A percentile compares a stretch with the other conserved stretches of the same genome.
These are phyloP conservation scores for Lycopodina hypogea DNA, from an alignment of 37 sponge, comb jelly and placozoan species.

Conservation along the genomic window DNA sequence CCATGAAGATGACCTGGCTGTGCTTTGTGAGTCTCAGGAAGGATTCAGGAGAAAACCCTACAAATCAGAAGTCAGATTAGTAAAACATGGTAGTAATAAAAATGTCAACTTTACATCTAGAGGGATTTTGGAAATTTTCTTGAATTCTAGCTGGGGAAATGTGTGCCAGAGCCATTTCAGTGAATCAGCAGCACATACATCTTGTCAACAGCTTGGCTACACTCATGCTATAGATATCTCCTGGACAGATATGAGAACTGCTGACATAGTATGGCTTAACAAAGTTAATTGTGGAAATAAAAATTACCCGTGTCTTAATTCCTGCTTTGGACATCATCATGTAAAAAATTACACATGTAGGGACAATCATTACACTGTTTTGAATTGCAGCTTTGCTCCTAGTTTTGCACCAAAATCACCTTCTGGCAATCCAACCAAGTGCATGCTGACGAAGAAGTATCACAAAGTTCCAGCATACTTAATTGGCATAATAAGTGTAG, in stretches of 20 bases:
- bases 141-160: conserved; percentile 9
- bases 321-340: background rate
- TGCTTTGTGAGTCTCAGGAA: background rate
- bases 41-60: background rate
- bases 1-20: conserved; percentile 12
- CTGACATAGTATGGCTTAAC: background rate
- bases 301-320: background rate
- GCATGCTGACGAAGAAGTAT: background rate
- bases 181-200: background rate
- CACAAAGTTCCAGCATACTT: background rate
- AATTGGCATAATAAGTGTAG: background rate
- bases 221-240: background rate
- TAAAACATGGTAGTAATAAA: background rate
- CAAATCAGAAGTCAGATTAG: conserved; percentile 15
- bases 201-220: conserved; percentile 19
- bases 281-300: background rate
- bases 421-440: conserved; percentile 1
- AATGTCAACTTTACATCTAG: background rate
- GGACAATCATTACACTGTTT: background rate
- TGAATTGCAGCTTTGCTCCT: conserved; percentile 1
- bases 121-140: conserved; percentile 3
- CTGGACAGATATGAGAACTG: background rate
- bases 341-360: background rate
- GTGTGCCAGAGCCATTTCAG: background rate
- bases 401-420: background rate